Percentiles rank a stretch among this genome's conserved stretches.
Conservation (phyloP, 2,113 vertebrate species). For the Pterocles orientalis region DNA sequence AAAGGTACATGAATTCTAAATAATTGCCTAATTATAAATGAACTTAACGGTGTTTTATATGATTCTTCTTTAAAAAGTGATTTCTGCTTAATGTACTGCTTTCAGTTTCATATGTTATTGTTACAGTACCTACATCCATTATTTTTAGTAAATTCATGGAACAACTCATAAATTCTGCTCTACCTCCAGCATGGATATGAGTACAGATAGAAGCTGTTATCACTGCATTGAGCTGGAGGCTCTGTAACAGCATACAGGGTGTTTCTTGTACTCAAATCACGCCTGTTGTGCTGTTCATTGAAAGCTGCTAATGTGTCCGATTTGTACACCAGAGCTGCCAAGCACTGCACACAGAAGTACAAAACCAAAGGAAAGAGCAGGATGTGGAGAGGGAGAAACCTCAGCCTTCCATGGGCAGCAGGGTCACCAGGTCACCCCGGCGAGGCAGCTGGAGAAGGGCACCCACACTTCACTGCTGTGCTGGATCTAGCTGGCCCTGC, state of each 20-base stretch:
- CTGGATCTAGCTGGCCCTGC: background rate
- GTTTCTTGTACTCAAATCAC: background rate
- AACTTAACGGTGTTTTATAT: conserved; percentile 33
- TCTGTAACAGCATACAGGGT: rapidly evolving
- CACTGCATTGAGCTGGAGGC: background rate
- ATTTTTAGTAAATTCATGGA: background rate
- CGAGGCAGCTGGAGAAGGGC: rapidly evolving
- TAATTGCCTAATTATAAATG: conserved; percentile 58
- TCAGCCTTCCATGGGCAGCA: rapidly evolving
- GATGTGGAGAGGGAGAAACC: no score
- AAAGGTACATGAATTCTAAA: conserved; percentile 63
- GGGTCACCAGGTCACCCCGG: no score
- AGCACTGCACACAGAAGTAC: background rate
- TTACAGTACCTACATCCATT: background rate
- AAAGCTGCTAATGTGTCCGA: background rate
- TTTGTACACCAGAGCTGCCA: background rate
- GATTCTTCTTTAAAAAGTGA: conserved; percentile 50
- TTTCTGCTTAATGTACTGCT: conserved; percentile 28
- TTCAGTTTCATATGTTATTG: background rate
- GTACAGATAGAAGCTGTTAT: background rate
- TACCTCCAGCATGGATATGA: background rate
- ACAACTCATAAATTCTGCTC: background rate
- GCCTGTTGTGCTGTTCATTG: background rate
- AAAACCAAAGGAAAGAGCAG: background rate
- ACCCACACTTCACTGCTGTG: rapidly evolving